A percentile compares a stretch with the other conserved stretches of the same genome.
phyloP scores from a whole-genome alignment of 2,888 invertebrate genomes.

The Ichneumoninae sp. region DNA sequence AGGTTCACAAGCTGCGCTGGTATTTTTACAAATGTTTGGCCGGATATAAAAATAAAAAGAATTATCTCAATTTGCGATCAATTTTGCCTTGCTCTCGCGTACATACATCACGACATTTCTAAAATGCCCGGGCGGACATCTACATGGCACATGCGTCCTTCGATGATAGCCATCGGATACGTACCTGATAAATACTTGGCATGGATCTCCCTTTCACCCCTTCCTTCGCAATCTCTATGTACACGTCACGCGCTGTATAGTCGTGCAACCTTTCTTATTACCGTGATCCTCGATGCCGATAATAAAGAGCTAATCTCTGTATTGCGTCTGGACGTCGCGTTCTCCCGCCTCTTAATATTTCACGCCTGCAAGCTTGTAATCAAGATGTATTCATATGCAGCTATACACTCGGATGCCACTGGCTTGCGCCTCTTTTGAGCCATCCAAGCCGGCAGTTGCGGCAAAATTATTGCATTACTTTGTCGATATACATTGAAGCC shows the following conservation, averaged over 20 bases:
- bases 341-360: not conserved
- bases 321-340: slow-evolving; percentile 37
- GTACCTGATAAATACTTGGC: slow-evolving; percentile 45
- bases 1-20: not conserved
- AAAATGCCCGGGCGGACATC: slow-evolving; percentile 45
- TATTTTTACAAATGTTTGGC: not conserved
- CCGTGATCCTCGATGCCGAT: slow-evolving; percentile 43
- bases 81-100: not conserved
- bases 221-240: slow-evolving; percentile 7
- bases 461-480: not conserved
- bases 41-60: too few relatives aligned
- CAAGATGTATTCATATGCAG: slow-evolving; percentile 39
- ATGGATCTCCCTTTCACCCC: slow-evolving; percentile 22
- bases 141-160: slow-evolving; percentile 21
- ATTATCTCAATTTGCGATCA: not conserved
- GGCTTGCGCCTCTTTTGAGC: slow-evolving; percentile 12
- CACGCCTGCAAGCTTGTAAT: slow-evolving; percentile 22
- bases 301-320: slow-evolving; percentile 47
- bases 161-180: slow-evolving; percentile 38
- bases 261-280: slow-evolving; percentile 24
- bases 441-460: not conserved
- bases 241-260: slow-evolving; percentile 2
- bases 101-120: slow-evolving; percentile 43
- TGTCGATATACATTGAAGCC: not conserved
- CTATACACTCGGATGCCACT: not conserved